These are phyloP conservation scores for Hemichromis elongatus DNA, from an alignment of 2,113 vertebrate genomes.

Conservation along the genomic window DNA sequence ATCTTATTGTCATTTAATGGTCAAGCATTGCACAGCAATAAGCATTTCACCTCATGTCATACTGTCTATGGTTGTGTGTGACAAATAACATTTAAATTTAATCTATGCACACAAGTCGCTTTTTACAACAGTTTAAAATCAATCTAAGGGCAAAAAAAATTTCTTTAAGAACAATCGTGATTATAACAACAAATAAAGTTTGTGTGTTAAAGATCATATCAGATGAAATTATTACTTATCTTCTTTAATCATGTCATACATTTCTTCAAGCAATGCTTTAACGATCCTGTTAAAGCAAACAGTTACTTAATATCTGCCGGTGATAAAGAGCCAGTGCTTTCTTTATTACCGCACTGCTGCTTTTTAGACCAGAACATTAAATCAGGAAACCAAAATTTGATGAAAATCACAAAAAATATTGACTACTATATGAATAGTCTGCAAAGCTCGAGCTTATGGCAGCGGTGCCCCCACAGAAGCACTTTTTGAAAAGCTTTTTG, in stretches of 20 bases:
- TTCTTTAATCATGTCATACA: background rate
- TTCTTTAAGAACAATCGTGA: background rate
- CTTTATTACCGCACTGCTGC: background rate
- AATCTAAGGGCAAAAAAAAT: background rate
- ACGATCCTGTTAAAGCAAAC: background rate
- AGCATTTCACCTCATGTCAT: no score
- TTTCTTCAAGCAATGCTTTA: background rate
- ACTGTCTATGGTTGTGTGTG: no score
- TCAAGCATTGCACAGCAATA: no score
- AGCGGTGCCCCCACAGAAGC: background rate
- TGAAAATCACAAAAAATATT: constrained; percentile 5
- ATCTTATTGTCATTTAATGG: no score
- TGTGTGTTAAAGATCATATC: background rate
- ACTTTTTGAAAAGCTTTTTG: background rate
- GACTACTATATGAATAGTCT: background rate
- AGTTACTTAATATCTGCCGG: background rate
- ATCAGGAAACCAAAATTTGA: constrained; percentile 29
- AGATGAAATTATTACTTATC: background rate
- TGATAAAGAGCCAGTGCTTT: background rate
- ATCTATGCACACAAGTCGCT: background rate
- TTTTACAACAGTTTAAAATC: background rate
- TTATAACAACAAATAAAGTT: background rate
- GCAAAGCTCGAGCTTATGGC: background rate
- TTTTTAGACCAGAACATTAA: constrained; percentile 6
- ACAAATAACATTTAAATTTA: no score